Conservation (phyloP, 1,140 invertebrate species). For the Calliopsis andreniformis region DNA sequence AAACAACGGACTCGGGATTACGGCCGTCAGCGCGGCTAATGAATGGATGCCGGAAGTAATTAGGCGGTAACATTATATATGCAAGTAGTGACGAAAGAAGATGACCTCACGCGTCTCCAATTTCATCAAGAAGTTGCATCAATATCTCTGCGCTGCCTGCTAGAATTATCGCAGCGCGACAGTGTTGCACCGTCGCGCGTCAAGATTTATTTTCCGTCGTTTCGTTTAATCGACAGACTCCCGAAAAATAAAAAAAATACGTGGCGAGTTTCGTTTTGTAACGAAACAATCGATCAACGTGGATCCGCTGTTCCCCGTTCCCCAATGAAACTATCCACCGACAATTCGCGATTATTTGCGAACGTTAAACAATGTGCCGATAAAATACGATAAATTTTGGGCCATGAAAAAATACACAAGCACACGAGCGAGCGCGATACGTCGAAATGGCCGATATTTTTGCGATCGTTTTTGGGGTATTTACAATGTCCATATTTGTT, state of each 20-base stretch:
- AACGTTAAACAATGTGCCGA: slow-evolving; percentile 23
- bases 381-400: slow-evolving; percentile 33
- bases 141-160: slow-evolving; percentile 16
- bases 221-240: not conserved
- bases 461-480: slow-evolving; percentile 40
- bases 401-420: slow-evolving; percentile 30
- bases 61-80: slow-evolving; percentile 42
- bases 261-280: not conserved
- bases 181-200: too few relatives aligned
- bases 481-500: slow-evolving; percentile 44
- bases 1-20: slow-evolving; percentile 29
- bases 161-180: too few relatives aligned
- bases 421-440: too few relatives aligned
- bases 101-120: slow-evolving; percentile 50
- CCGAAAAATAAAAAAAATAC: not conserved
- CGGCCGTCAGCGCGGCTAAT: slow-evolving; percentile 27
- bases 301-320: not conserved
- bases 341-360: slow-evolving; percentile 32
- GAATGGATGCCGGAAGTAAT: slow-evolving; percentile 49
- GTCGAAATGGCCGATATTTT: slow-evolving; percentile 6
- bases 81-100: slow-evolving; percentile 41
- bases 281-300: not conserved
- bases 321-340: slow-evolving; percentile 1
- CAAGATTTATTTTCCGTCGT: not conserved
- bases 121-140: slow-evolving; percentile 37